A percentile compares a stretch with the other conserved stretches of the same genome.
Conservation (phyloP, 1,140 invertebrate species). For the Hylaeus anthracinus region DNA sequence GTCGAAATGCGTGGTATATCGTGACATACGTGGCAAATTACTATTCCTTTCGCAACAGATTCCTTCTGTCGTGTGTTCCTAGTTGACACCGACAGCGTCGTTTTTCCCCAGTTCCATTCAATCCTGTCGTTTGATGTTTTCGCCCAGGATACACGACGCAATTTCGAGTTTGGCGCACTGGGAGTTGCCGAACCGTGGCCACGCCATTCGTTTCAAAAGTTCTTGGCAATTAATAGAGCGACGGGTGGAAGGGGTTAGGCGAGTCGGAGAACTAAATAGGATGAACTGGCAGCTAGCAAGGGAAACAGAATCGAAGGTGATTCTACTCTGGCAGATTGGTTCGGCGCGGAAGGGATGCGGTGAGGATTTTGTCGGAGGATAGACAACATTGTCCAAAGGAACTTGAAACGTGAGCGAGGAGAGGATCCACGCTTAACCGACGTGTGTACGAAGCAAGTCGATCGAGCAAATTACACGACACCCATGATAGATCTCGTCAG, state of each 20-base stretch:
- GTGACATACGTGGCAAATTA: no score
- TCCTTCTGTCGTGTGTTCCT: no score
- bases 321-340: not conserved
- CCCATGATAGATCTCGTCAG: not conserved
- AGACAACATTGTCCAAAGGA: not conserved
- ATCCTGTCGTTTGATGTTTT: not conserved
- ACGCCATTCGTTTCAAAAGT: conserved; percentile 23
- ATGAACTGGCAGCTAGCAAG: no score
- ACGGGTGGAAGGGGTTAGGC: no score
- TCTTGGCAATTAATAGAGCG: conserved; percentile 27
- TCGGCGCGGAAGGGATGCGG: not conserved
- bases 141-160: not conserved
- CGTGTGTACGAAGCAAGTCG: not conserved
- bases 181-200: conserved; percentile 4
- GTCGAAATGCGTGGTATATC: no score
- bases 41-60: no score
- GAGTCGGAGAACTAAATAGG: not conserved
- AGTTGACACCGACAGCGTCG: not conserved
- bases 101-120: not conserved
- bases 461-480: conserved; percentile 36
- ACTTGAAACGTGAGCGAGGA: not conserved
- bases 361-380: conserved; percentile 10
- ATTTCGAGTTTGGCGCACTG: conserved; percentile 8
- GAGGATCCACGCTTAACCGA: conserved; percentile 12
- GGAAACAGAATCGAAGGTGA: conserved; percentile 2